Evolutionary conservation across 2,888 invertebrate genomes (phyloP).

Genomic region (Capitulum mitella): DNA sequence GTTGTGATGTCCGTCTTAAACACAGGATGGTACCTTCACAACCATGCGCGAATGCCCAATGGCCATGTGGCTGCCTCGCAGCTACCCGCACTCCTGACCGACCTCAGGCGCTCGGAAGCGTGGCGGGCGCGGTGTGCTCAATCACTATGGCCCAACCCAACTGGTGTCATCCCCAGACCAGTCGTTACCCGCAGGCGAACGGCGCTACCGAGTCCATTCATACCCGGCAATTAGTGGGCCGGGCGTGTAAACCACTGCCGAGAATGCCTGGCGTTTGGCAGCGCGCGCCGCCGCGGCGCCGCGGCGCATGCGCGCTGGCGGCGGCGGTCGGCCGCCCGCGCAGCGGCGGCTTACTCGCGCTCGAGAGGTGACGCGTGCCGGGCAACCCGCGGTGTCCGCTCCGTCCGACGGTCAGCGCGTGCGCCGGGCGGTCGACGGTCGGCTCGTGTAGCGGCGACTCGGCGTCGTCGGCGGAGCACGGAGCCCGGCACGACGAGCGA

Average conservation of each 20-base stretch:
- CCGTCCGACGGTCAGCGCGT: too few species aligned
- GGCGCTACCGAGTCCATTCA: not conserved
- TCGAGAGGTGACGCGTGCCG: not conserved
- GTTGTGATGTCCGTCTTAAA: too few species aligned
- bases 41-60: too few species aligned
- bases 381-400: not conserved
- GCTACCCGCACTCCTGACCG: too few species aligned
- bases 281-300: too few species aligned
- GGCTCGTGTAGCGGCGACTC: not conserved
- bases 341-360: not conserved
- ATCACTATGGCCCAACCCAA: too few species aligned
- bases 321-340: not conserved
- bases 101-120: too few species aligned
- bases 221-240: not conserved
- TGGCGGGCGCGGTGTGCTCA: too few species aligned
- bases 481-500: too few species aligned
- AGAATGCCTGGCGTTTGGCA: too few species aligned
- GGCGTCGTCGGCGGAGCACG: not conserved
- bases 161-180: not conserved
- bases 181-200: not conserved
- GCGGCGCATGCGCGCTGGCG: not conserved
- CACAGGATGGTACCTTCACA: too few species aligned
- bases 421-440: not conserved
- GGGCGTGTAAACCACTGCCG: not conserved
- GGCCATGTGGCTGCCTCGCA: too few species aligned